These are phyloP conservation scores for Acrobasis consociella DNA, from an alignment of 2,888 invertebrate genomes.

Conservation along the genomic window DNA sequence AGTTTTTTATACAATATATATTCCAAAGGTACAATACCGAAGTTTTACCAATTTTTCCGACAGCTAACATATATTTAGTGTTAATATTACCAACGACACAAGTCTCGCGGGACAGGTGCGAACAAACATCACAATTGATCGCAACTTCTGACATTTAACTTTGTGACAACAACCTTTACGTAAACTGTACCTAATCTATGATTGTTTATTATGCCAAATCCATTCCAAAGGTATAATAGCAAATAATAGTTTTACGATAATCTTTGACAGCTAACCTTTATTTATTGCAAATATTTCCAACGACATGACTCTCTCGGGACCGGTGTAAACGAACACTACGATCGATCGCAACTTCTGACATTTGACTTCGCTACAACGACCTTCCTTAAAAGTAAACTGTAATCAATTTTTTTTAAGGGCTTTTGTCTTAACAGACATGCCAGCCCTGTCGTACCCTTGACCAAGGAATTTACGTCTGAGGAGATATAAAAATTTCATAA, in stretches of 20 bases:
- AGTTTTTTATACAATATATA: too few relatives aligned
- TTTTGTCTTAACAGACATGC: too few relatives aligned
- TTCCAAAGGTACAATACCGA: too few relatives aligned
- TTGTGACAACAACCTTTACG: slow-evolving; percentile 5
- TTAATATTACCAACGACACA: slow-evolving; percentile 3
- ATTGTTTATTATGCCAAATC: too few relatives aligned
- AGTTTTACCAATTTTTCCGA: too few relatives aligned
- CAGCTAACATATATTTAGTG: not conserved
- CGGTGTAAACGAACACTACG: slow-evolving; percentile 4
- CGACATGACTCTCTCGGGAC: slow-evolving; percentile 3
- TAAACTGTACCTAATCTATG: too few relatives aligned
- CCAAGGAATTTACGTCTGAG: too few relatives aligned
- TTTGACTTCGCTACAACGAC: slow-evolving; percentile 14
- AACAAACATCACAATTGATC: slow-evolving; percentile 8
- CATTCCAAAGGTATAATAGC: too few relatives aligned
- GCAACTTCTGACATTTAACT: slow-evolving; percentile 20
- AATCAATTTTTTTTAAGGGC: too few relatives aligned
- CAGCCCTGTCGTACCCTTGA: too few relatives aligned
- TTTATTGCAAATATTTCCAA: not conserved
- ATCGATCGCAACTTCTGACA: slow-evolving; percentile 14
- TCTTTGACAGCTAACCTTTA: not conserved
- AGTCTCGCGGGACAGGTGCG: slow-evolving; percentile 8
- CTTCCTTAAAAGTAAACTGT: not conserved
- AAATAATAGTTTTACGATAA: too few relatives aligned
- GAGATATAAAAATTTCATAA: too few relatives aligned